These are phyloP conservation scores for Lasaia peninsularis DNA, from an alignment of 1,140 invertebrate genomes.

Conservation along the genomic window DNA sequence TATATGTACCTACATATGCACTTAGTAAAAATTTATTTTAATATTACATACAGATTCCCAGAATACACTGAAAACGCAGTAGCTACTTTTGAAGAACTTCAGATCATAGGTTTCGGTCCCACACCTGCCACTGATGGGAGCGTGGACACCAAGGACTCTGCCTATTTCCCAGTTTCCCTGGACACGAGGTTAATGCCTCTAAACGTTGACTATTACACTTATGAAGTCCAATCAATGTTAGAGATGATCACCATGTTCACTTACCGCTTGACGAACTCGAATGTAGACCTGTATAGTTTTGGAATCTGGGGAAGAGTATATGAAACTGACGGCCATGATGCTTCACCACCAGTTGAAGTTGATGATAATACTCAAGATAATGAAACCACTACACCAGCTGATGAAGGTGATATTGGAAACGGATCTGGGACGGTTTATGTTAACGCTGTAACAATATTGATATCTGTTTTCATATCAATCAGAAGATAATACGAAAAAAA, in stretches of 20 bases:
- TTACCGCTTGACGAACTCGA: constrained; percentile 30
- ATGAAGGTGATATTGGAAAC: neutral
- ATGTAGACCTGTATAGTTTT: constrained; percentile 46
- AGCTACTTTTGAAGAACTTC: constrained; percentile 47
- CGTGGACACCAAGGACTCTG: constrained; percentile 36
- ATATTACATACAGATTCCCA: constrained; percentile 60
- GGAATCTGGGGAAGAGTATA: constrained; percentile 57
- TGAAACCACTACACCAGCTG: neutral
- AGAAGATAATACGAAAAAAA: no score
- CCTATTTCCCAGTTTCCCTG: constrained; percentile 52
- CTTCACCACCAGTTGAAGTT: constrained; percentile 26
- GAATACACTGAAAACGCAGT: constrained; percentile 39
- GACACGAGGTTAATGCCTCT: constrained; percentile 57
- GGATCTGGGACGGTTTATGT: neutral
- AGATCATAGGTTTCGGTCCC: constrained; percentile 43
- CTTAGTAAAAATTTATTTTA: no score
- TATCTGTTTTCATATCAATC: no score
- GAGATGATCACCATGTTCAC: constrained; percentile 24
- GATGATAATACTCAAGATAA: neutral
- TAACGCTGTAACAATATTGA: no score
- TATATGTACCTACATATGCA: no score
- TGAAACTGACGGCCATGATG: constrained; percentile 39
- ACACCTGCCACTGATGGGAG: constrained; percentile 32
- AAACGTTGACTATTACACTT: constrained; percentile 37
- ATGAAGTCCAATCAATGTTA: constrained; percentile 17